Evolutionary conservation across 1,140 invertebrate species (phyloP), one percentile per base, ranked within the genome.

Genomic region (Lordiphosa clarofinis): DNA sequence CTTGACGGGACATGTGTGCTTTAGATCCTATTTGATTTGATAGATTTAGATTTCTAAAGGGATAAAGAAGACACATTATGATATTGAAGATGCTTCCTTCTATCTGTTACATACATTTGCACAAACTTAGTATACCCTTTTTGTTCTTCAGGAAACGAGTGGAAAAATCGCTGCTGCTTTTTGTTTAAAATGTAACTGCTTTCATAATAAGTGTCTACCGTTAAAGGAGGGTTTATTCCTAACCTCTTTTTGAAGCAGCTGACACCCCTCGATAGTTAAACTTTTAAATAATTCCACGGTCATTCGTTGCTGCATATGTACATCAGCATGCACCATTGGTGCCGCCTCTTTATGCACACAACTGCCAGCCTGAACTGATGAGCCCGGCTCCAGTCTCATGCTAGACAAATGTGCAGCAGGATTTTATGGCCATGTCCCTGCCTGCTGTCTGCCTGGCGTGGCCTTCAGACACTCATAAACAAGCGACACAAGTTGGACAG

Each of bases 401-500:
- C 37, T 24, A 49, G 46, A 28, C 73, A 15, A 56, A 49, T 52
- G 55, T 50, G 43, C 37, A 36, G 55, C 10, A 50, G 47, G 58
- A 43, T 73, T 78, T 73, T 69, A 73, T 68, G 69, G 64, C 53
- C 57, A 55, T 56, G 59, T 64, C 71, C 68, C 36, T 73, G 73
- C 49, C 55, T 56, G 56, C 35, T 56, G 73, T 54, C 73, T 62
- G 73, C 58, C 56, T 58, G 56, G 65, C 55, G 50, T 78, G 75
- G 75, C 74, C 75, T 79, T 79, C 75, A 81, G 75, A 79, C 75
- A 70, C 59, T 71, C 70, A 59, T 81, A 79, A 79, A 79, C 75
- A 81, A 74, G 55, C 70, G 56, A 81, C 74, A 62, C 64, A 70
- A 61, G 59, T 59, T 56, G 65, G 59, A 64, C 59, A 55, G 36